These are phyloP conservation scores for Buathra laborator DNA, from an alignment of 2,888 invertebrate genomes.

Conservation along the genomic window DNA sequence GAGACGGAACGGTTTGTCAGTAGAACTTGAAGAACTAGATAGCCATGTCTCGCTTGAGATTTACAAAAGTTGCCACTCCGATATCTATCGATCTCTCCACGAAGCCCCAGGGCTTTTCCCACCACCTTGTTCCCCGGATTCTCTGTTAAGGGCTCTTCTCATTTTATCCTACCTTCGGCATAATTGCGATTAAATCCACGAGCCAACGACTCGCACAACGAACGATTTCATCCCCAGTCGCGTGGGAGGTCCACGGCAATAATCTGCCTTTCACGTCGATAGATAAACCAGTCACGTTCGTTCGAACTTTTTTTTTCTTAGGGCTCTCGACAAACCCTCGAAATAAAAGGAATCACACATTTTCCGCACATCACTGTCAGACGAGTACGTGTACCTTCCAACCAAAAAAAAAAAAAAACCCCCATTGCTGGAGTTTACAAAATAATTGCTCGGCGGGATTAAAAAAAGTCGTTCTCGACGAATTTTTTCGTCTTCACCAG, in stretches of 20 bases:
- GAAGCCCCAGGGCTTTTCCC: background rate
- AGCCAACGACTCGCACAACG: slow-evolving; percentile 48
- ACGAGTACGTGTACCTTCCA: background rate
- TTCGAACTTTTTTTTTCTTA: background rate
- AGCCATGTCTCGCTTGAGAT: slow-evolving; percentile 33
- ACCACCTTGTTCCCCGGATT: slow-evolving; percentile 9
- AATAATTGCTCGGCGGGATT: background rate
- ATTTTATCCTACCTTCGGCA: slow-evolving; percentile 61
- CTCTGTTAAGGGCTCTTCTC: slow-evolving; percentile 42
- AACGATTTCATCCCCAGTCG: slow-evolving; percentile 62
- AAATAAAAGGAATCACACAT: background rate
- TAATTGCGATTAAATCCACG: slow-evolving; percentile 65
- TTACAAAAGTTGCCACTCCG: slow-evolving; percentile 47
- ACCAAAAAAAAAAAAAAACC: background rate
- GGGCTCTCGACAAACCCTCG: background rate
- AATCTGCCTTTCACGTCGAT: slow-evolving; percentile 51
- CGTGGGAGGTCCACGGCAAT: slow-evolving; percentile 23
- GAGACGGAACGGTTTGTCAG: slow-evolving; percentile 69
- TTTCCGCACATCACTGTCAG: background rate
- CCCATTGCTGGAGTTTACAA: background rate
- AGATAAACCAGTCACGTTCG: slow-evolving; percentile 33
- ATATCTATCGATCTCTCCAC: slow-evolving; percentile 62
- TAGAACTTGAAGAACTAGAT: slow-evolving; percentile 43
- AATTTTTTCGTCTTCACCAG: background rate
- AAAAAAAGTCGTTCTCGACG: background rate